Evolutionary conservation across 1,140 invertebrate genomes (phyloP).

Genomic region (Vollenhovia emeryi): DNA sequence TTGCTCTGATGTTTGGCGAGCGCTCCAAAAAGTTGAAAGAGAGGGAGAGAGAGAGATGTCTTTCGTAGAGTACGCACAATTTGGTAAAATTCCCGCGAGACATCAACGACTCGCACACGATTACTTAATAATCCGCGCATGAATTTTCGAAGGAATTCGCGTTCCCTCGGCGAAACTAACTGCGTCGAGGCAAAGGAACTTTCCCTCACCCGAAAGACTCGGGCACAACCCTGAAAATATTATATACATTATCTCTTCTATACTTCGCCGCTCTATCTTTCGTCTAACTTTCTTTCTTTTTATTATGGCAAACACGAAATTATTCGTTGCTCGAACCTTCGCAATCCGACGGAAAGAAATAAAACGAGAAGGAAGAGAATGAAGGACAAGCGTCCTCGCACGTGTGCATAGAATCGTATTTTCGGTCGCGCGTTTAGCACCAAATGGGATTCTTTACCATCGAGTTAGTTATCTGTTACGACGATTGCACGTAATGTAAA

Average conservation of each 20-base stretch:
- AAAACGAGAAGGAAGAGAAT: slow-evolving; percentile 4
- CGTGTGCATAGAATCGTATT: not conserved
- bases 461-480: not conserved
- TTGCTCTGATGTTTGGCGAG: not conserved
- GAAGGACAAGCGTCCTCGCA: not conserved
- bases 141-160: not conserved
- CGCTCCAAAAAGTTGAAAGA: not conserved
- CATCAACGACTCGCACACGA: not conserved
- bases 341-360: slow-evolving; percentile 18
- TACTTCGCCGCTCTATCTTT: slow-evolving; percentile 24
- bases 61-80: not conserved
- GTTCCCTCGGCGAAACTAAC: not conserved
- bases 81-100: not conserved
- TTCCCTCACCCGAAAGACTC: slow-evolving; percentile 31
- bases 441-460: not conserved
- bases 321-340: slow-evolving; percentile 60
- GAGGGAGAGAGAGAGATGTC: not conserved
- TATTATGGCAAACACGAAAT: slow-evolving; percentile 73
- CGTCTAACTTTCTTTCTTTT: slow-evolving; percentile 27
- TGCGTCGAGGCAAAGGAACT: slow-evolving; percentile 22
- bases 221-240: slow-evolving; percentile 25
- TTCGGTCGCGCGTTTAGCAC: not conserved
- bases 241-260: slow-evolving; percentile 66
- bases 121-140: not conserved
- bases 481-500: slow-evolving; percentile 17